Evolutionary conservation across 1,140 invertebrate species (phyloP).

Genomic region (Eubasilissa regina): DNA sequence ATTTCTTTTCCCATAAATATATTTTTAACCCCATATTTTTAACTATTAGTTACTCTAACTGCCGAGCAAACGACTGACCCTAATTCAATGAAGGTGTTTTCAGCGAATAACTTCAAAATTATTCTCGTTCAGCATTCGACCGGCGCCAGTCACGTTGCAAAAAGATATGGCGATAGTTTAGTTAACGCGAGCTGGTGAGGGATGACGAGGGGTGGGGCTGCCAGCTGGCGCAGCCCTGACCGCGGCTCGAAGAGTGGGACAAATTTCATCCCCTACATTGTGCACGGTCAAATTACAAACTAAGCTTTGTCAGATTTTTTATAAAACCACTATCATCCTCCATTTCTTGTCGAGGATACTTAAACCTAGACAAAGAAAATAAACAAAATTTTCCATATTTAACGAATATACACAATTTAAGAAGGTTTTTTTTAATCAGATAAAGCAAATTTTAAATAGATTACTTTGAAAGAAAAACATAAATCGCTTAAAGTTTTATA

Average conservation of each 20-base stretch:
- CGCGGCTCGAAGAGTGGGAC: conserved; percentile 1
- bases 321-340: too few species aligned
- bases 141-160: conserved; percentile 30
- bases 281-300: too few species aligned
- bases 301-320: too few species aligned
- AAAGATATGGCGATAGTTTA: conserved; percentile 35
- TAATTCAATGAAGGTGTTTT: background rate
- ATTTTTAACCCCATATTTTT: background rate
- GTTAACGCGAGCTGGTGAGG: conserved; percentile 3
- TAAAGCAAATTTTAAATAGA: too few species aligned
- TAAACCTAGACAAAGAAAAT: too few species aligned
- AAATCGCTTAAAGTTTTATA: too few species aligned
- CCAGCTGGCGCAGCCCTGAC: conserved; percentile 25
- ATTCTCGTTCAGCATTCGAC: background rate
- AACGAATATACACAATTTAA: too few species aligned
- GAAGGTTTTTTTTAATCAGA: too few species aligned
- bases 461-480: too few species aligned
- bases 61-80: background rate
- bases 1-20: background rate
- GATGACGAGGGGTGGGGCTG: background rate
- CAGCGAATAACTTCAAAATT: background rate
- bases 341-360: too few species aligned
- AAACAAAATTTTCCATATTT: too few species aligned
- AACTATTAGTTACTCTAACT: background rate
- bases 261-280: background rate